phyloP scores from a whole-genome alignment of 2,797 vertebrate genomes.

The Buphagus erythrorhynchus region DNA sequence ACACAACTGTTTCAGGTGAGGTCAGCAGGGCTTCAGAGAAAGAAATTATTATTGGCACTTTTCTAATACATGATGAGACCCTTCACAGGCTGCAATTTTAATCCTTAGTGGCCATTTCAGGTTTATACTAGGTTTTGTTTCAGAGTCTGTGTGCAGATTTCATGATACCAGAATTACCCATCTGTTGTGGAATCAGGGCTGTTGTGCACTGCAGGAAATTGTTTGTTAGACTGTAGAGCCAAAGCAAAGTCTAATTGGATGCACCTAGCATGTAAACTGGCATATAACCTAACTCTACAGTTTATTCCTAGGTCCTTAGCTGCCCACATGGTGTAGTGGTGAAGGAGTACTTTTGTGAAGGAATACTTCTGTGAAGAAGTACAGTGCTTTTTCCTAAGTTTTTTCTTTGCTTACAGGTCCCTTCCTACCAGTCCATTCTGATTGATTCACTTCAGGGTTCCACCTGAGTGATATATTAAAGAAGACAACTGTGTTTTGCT shows the following conservation, averaged over 20 bases:
- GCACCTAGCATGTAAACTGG: too few relatives aligned
- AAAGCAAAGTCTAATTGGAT: not conserved
- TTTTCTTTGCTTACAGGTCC: not conserved
- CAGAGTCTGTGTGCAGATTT: not conserved
- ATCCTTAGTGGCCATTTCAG: not conserved
- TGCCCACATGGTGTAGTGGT: rapidly evolving
- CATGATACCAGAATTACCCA: not conserved
- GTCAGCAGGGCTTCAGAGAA: not conserved
- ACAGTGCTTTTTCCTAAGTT: rapidly evolving
- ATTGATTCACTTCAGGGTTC: not conserved
- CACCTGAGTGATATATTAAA: rapidly evolving
- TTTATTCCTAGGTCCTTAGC: not conserved
- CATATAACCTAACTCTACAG: not conserved
- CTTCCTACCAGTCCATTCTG: not conserved
- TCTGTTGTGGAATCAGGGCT: not conserved
- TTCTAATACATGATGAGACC: not conserved
- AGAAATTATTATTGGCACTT: not conserved
- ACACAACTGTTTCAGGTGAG: not conserved
- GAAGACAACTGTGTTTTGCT: not conserved
- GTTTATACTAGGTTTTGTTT: not conserved
- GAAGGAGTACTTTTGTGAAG: not conserved
- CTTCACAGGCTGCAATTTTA: not conserved
- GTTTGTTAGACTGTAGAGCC: not conserved
- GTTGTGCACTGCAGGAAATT: not conserved
- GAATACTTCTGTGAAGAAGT: not conserved